These are phyloP conservation scores for Chondrosia reniformis DNA, from an alignment of 37 sponge, comb jelly and placozoan genomes.

Conservation along the genomic window DNA sequence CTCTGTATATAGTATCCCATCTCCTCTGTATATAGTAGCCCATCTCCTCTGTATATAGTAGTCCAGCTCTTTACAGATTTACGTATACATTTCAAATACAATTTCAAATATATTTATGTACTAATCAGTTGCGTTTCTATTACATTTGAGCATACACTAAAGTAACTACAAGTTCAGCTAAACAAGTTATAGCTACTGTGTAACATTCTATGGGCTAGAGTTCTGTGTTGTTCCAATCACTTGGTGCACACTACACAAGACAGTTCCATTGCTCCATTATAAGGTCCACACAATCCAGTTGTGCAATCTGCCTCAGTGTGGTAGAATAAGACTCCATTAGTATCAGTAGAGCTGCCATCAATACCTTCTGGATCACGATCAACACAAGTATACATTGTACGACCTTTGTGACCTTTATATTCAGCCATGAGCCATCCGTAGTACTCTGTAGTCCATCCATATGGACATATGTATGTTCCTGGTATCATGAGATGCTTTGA, in stretches of 20 bases:
- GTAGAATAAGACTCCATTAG: slow-evolving; percentile 32
- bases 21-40: too few species aligned
- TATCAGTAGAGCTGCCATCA: slow-evolving; percentile 7
- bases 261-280: slow-evolving; percentile 32
- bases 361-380: slow-evolving; percentile 38
- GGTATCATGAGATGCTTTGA: slow-evolving; percentile 41
- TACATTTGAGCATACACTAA: too few species aligned
- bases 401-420: slow-evolving; percentile 16
- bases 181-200: too few species aligned
- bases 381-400: slow-evolving; percentile 40
- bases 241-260: slow-evolving; percentile 59
- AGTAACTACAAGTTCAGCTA: too few species aligned
- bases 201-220: too few species aligned
- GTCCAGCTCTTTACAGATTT: too few species aligned
- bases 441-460: slow-evolving; percentile 55
- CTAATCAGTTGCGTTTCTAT: too few species aligned
- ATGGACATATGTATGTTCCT: slow-evolving; percentile 32
- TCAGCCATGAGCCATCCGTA: slow-evolving; percentile 49
- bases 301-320: slow-evolving; percentile 39
- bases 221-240: too few species aligned
- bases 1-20: too few species aligned
- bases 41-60: too few species aligned
- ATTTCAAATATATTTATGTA: too few species aligned
- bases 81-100: too few species aligned
- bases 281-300: slow-evolving; percentile 44